Evolutionary conservation across 2,888 invertebrate species (phyloP), one percentile per base, ranked within the genome.

Genomic region (Lasioglossum figueresi): DNA sequence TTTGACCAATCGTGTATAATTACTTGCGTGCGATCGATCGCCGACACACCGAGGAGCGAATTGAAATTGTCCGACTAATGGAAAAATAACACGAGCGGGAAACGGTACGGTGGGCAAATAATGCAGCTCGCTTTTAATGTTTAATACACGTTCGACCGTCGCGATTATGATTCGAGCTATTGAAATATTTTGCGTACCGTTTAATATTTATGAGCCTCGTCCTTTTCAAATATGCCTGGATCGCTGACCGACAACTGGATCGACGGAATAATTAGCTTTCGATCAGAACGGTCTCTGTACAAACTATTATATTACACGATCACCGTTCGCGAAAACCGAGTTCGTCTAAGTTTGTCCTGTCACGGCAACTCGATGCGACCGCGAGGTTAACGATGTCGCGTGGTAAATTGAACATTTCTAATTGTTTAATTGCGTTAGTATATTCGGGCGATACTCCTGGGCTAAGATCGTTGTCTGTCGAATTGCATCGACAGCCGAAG

Each of bases 251-350:
- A 4, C 23, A 80, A 82, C 43, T 70, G 70, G 74, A 73, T 74
- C 80, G 27, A 37, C 80, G 4, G 14, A 63, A 74, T 74, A 80
- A 82, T 82, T 74, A 82, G 80, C 74, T 70, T 82, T 80, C 80
- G 73, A 48, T 23, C 27, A 37, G n/a, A 2, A 45, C 52, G 16
- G 56, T 43, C 43, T 34, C 12, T 1, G 12, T 56, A 12, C 37
- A 43, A 68, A 45, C 68, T 73, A 74, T 74, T 80, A 68, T 73
- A 74, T 74, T 80, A 68, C 43, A 27, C 43, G 45, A 74, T 70
- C 27, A 45, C 45, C 34, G 12, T 43, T 43, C 43, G 43, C 40
- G 73, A 37, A 70, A 73, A 34, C 43, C 43, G 68, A 74, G 59
- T 73, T 68, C 43, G n/a, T 59, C 43, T 48, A 82, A 82, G 68